These are phyloP conservation scores for Tachuris rubrigastra DNA, from an alignment of 2,113 vertebrate species.

Conservation along the genomic window DNA sequence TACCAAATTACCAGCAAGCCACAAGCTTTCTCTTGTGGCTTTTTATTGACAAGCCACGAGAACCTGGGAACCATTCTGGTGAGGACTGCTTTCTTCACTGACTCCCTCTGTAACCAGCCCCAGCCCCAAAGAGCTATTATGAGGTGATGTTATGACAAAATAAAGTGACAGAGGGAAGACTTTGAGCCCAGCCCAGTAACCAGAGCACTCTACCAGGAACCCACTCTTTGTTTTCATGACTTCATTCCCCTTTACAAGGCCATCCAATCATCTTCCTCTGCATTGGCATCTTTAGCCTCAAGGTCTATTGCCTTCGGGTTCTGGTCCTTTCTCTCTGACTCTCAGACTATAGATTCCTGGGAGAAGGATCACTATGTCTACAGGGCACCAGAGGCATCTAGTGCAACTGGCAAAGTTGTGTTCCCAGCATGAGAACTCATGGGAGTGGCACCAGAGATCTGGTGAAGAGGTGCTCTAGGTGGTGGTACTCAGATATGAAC, in stretches of 20 bases:
- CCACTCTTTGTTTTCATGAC: background rate
- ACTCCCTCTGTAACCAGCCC: background rate
- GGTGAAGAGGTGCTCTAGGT: background rate
- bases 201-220: background rate
- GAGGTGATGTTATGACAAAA: background rate
- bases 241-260: background rate
- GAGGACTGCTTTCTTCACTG: background rate
- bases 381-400: background rate
- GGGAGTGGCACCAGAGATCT: background rate
- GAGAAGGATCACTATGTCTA: background rate
- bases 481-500: background rate
- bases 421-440: background rate
- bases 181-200: background rate
- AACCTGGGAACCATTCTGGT: background rate
- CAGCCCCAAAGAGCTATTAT: background rate
- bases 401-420: background rate
- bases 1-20: background rate
- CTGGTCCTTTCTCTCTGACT: background rate
- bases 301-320: background rate
- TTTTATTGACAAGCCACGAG: background rate
- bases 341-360: background rate
- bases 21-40: accelerated
- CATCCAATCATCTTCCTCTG: background rate
- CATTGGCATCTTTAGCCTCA: background rate
- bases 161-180: background rate